Conservation (phyloP, 2,797 vertebrate genomes). For the Tauraco hartlaubi region DNA sequence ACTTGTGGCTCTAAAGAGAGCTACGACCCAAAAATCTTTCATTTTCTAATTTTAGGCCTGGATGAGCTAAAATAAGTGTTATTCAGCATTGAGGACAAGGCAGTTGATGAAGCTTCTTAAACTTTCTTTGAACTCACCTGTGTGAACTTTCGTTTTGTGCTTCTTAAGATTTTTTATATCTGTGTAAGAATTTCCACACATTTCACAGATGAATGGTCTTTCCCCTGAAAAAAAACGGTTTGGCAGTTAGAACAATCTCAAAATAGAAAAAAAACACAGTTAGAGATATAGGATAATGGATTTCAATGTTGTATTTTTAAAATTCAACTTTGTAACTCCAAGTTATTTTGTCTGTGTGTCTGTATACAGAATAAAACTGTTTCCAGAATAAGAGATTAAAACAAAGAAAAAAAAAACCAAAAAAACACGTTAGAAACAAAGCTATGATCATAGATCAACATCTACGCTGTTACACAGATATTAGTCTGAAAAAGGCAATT, state of each 20-base stretch:
- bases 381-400: neutral
- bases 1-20: neutral
- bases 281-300: neutral
- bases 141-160: slow-evolving; percentile 94
- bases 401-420: neutral
- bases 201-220: slow-evolving; percentile 94
- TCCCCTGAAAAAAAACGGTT: slow-evolving; percentile 83
- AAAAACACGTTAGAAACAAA: neutral
- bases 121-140: slow-evolving; percentile 78
- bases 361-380: neutral
- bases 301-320: neutral
- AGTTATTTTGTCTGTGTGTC: neutral
- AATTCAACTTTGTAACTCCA: neutral
- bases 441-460: neutral
- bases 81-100: neutral
- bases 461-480: accelerated
- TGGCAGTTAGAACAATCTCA: neutral
- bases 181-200: slow-evolving; percentile 95
- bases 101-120: neutral
- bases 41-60: neutral
- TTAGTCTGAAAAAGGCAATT: neutral
- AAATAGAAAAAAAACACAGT: neutral
- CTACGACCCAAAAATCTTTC: neutral
- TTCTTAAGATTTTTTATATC: slow-evolving; percentile 98
- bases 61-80: neutral